A percentile compares a stretch with the other conserved stretches of the same genome.
Conservation (phyloP, 2,797 vertebrate genomes). For the Rousettus madagascariensis region DNA sequence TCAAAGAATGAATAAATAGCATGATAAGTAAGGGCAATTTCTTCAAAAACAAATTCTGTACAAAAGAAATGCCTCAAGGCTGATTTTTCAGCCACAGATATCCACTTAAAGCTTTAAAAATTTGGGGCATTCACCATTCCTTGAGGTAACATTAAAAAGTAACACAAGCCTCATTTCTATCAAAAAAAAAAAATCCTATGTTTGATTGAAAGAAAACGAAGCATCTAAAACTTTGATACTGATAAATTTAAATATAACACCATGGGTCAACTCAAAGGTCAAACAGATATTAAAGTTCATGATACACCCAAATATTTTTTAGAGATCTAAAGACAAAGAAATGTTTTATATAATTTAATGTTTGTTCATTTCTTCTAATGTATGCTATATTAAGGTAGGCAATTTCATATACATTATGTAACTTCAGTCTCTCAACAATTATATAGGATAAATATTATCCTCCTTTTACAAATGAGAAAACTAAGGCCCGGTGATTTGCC, state of each 20-base stretch:
- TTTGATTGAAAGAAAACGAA: slow-evolving; percentile 36
- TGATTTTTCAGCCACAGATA: background rate
- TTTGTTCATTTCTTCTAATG: background rate
- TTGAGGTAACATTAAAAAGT: background rate
- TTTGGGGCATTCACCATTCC: background rate
- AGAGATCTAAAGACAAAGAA: slow-evolving; percentile 37
- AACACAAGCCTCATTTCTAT: slow-evolving; percentile 39
- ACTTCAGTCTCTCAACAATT: slow-evolving; percentile 24
- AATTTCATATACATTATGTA: slow-evolving; percentile 7
- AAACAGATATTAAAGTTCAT: background rate
- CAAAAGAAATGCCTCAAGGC: background rate
- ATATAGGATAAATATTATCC: background rate
- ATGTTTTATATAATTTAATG: slow-evolving; percentile 40
- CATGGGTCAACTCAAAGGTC: background rate
- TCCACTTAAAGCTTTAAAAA: background rate
- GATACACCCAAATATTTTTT: slow-evolving; percentile 21
- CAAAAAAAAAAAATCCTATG: background rate
- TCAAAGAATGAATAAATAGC: background rate
- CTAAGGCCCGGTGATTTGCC: background rate
- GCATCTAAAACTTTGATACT: slow-evolving; percentile 24
- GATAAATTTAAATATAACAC: background rate
- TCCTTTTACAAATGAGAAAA: slow-evolving; percentile 49
- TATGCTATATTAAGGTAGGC: background rate
- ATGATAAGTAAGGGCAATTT: background rate
- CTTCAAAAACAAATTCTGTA: slow-evolving; percentile 43